Percentiles rank a stretch among this genome's conserved stretches.
Conservation (phyloP, 2,888 invertebrate genomes). For the Drosophila anomelani region DNA sequence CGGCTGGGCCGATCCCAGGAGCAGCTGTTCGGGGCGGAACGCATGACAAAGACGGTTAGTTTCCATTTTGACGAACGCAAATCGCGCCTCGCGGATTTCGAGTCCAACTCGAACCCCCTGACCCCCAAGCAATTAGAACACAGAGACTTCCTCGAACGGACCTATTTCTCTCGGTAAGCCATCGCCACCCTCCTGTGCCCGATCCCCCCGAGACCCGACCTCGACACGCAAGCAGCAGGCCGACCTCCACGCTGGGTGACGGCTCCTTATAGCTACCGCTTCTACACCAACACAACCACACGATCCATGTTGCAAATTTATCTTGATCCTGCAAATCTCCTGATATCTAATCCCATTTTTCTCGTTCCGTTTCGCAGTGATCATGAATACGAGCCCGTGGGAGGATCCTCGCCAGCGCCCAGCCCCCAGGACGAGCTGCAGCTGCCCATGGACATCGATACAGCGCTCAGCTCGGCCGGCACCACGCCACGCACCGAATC, state of each 20-base stretch:
- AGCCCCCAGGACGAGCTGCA: slow-evolving; percentile 52
- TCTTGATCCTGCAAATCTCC: background rate
- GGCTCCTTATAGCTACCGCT: slow-evolving; percentile 68
- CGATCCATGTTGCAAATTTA: slow-evolving; percentile 20
- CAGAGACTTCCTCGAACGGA: slow-evolving; percentile 81
- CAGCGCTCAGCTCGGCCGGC: slow-evolving; percentile 86
- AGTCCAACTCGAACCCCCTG: slow-evolving; percentile 69
- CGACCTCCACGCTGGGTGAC: slow-evolving; percentile 46
- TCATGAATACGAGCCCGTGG: slow-evolving; percentile 96
- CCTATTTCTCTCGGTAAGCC: slow-evolving; percentile 84
- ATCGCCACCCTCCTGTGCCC: slow-evolving; percentile 57
- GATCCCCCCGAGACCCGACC: slow-evolving; percentile 46
- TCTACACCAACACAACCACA: slow-evolving; percentile 49
- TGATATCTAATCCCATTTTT: slow-evolving; percentile 1
- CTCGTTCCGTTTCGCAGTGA: slow-evolving; percentile 88
- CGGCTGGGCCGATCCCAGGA: slow-evolving; percentile 76
- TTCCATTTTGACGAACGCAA: slow-evolving; percentile 84
- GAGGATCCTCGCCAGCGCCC: slow-evolving; percentile 81
- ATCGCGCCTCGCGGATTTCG: slow-evolving; percentile 81
- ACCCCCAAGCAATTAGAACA: slow-evolving; percentile 77
- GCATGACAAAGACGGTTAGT: slow-evolving; percentile 85
- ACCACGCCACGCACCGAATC: slow-evolving; percentile 86
- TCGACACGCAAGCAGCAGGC: slow-evolving; percentile 48
- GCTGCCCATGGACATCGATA: slow-evolving; percentile 66
- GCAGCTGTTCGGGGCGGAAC: slow-evolving; percentile 77